Base-by-base conservation (phyloP, 2,113 vertebrate species). In the Xerus inauris region DNA sequence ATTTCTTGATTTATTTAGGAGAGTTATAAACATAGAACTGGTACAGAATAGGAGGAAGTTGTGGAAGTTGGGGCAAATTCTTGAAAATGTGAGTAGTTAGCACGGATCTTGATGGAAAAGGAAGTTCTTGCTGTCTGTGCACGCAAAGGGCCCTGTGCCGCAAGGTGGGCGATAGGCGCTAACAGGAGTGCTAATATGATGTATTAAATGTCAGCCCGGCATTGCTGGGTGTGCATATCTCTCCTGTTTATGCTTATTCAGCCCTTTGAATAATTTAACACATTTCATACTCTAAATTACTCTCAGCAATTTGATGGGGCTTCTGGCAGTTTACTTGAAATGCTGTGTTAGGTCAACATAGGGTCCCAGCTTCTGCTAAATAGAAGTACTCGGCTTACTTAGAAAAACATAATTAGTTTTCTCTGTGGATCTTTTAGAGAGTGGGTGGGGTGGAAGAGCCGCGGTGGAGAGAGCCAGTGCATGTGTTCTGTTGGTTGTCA, bases 221-320 rank as follows among this genome's bases (percentile, higher is more conserved):
- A 97, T 99, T 97, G 98, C 99, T 98, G 99, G 98, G 98, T 98
- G 97, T 98, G 98, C 98, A 98, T 98, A 93, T 98, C 98, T 99
- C 97, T 98, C 97, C 98, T 65, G 97, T 98, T 99, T 99, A 99
- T 99, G 99, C 99, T 99, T 99, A 99, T 99, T 99, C 99, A 99
- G 99, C 99, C 98, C 98, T 99, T 99, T 99, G 99, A 99, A 99
- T 99, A 99, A 99, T 99, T 99, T 98, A 99, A 98, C 98, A 98
- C 98, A 99, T 99, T 99, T 99, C 99, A 99, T 99, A 99, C 99
- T 99, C 99, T 99, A 99, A 99, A 99, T 99, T 99, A 98, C 98
- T 98, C 98, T 98, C 99, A 98, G 99, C 99, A 98, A 98, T 99
- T 99, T 99, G 99, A 99, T 94, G 98, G 98, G 99, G 98, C 98